Percentiles rank a stretch among this genome's conserved stretches.
phyloP scores from a whole-genome alignment of 2,797 vertebrate genomes.

The Anabacerthia variegaticeps region DNA sequence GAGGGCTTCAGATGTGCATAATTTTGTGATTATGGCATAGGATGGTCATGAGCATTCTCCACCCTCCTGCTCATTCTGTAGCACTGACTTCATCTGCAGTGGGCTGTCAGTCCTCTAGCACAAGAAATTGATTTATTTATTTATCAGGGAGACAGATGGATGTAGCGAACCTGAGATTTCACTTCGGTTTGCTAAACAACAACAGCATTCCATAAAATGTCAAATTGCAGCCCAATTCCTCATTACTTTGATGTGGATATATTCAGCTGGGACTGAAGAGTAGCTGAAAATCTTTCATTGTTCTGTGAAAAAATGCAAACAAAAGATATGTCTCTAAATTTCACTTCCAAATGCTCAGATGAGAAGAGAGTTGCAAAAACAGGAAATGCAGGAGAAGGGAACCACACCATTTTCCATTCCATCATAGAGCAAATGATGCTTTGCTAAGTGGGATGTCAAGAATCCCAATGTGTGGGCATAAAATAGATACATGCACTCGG shows the following conservation, averaged over 20 bases:
- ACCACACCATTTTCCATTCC: not conserved
- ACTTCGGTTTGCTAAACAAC: not conserved
- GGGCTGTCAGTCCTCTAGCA: not conserved
- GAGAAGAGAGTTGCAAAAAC: not conserved
- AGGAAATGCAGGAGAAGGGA: not conserved
- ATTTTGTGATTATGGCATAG: slow-evolving; percentile 53
- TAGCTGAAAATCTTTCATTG: not conserved
- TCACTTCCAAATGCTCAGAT: not conserved
- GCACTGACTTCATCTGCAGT: not conserved
- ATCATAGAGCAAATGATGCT: not conserved
- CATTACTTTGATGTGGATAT: not conserved
- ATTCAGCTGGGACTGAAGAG: not conserved
- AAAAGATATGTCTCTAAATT: not conserved
- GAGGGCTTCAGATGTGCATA: slow-evolving; percentile 31
- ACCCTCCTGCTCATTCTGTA: slow-evolving; percentile 27
- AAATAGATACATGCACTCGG: not conserved
- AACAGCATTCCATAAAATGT: not conserved
- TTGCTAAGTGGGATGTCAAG: not conserved
- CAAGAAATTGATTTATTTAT: not conserved
- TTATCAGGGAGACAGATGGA: slow-evolving; percentile 1
- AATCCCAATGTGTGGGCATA: not conserved
- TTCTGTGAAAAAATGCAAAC: not conserved
- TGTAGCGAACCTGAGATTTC: not conserved
- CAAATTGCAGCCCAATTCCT: not conserved
- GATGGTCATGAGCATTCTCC: slow-evolving; percentile 21